phyloP scores from a whole-genome alignment of 2,888 invertebrate species.

The Drosophila imparisetae region DNA sequence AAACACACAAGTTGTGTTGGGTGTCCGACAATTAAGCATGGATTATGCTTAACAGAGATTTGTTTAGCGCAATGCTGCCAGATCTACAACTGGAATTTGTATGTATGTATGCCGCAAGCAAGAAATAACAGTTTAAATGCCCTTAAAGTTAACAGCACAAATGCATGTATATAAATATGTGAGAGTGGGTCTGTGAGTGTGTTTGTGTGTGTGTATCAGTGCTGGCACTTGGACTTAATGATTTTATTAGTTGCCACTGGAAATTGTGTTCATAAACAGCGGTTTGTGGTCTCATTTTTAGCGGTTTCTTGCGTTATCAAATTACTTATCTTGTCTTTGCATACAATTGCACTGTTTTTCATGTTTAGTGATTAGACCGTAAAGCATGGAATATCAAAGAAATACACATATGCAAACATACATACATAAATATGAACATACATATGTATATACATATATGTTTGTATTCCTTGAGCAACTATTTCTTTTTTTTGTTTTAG shows the following conservation, averaged over 20 bases:
- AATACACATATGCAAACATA: neutral
- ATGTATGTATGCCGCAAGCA: neutral
- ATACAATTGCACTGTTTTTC: neutral
- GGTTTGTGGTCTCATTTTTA: constrained; percentile 7
- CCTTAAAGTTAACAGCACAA: neutral
- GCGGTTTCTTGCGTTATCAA: neutral
- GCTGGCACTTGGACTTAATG: neutral
- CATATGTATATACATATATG: neutral
- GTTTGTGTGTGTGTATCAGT: too few relatives aligned
- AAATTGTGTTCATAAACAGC: constrained; percentile 3
- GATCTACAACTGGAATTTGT: constrained; percentile 10
- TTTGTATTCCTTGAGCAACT: neutral
- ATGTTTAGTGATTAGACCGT: neutral
- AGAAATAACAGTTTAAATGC: neutral
- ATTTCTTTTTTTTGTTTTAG: neutral
- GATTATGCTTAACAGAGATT: constrained; percentile 59
- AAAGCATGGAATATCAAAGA: neutral
- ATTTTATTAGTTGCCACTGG: constrained; percentile 7
- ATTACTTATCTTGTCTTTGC: neutral
- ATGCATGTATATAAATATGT: neutral
- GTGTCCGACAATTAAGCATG: constrained; percentile 69
- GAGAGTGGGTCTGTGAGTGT: too few relatives aligned
- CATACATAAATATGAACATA: neutral
- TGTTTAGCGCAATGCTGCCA: constrained; percentile 38
- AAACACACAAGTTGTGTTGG: constrained; percentile 12